Percentiles rank a stretch among this genome's conserved stretches.
These are phyloP conservation scores for Gerris buenoi DNA, from an alignment of 1,140 invertebrate genomes.

Conservation along the genomic window DNA sequence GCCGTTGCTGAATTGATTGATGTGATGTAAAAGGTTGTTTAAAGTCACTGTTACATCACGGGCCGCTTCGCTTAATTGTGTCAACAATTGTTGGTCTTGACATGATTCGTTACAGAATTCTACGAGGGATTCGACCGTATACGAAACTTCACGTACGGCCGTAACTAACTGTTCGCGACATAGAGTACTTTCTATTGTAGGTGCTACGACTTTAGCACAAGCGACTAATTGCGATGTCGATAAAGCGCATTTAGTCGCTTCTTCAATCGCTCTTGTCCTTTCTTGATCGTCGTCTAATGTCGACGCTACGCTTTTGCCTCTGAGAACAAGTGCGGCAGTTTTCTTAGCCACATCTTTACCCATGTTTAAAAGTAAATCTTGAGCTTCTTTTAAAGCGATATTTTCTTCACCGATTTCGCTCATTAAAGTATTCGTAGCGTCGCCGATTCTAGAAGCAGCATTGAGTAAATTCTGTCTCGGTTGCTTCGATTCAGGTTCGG, in stretches of 20 bases:
- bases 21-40: slow-evolving; percentile 79
- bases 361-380: slow-evolving; percentile 72
- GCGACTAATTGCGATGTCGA: slow-evolving; percentile 95
- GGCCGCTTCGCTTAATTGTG: slow-evolving; percentile 70
- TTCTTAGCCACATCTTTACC: slow-evolving; percentile 94
- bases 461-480: slow-evolving; percentile 81
- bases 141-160: slow-evolving; percentile 81
- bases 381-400: slow-evolving; percentile 55
- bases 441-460: slow-evolving; percentile 87
- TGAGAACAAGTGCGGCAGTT: slow-evolving; percentile 83
- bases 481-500: slow-evolving; percentile 80
- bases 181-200: slow-evolving; percentile 70
- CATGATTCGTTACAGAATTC: slow-evolving; percentile 61
- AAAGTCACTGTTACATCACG: slow-evolving; percentile 76
- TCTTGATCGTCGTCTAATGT: slow-evolving; percentile 61
- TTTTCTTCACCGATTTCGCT: slow-evolving; percentile 86
- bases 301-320: slow-evolving; percentile 84
- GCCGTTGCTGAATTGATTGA: slow-evolving; percentile 41
- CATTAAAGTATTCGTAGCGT: slow-evolving; percentile 84
- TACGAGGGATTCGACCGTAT: slow-evolving; percentile 81
- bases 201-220: slow-evolving; percentile 82
- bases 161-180: slow-evolving; percentile 88
- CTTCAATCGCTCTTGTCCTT: slow-evolving; percentile 77
- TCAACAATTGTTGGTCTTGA: slow-evolving; percentile 48
- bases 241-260: slow-evolving; percentile 89